Conservation (phyloP, 2,113 vertebrate genomes). For the human (Homo sapiens) region DNA sequence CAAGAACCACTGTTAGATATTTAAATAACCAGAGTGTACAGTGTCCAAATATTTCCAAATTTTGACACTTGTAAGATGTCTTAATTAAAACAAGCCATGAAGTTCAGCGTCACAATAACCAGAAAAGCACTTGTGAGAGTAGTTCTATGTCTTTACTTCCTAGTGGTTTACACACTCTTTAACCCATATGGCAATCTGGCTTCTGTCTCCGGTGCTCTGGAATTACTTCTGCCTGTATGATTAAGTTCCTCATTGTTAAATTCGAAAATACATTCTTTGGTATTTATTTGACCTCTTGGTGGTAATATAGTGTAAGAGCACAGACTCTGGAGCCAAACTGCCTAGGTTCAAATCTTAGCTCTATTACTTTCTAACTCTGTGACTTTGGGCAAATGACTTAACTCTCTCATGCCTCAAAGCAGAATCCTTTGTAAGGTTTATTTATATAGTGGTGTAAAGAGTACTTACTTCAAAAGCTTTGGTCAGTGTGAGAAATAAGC, state of each 20-base stretch:
- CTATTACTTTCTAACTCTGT: neutral
- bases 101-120: neutral
- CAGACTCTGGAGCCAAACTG: neutral
- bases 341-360: neutral
- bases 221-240: neutral
- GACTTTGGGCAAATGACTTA: neutral
- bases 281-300: slow-evolving; percentile 10
- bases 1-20: neutral
- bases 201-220: neutral
- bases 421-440: neutral
- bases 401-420: neutral
- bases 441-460: neutral
- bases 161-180: neutral
- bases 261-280: neutral
- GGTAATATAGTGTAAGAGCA: neutral
- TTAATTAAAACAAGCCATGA: neutral
- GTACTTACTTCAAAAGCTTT: neutral
- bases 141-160: neutral
- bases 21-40: neutral
- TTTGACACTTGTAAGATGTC: neutral
- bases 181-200: neutral
- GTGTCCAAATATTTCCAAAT: neutral
- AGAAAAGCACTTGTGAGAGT: neutral
- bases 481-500: neutral
- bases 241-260: neutral